Conservation (phyloP, 1,140 invertebrate genomes). For the Platorchestia sp. region DNA sequence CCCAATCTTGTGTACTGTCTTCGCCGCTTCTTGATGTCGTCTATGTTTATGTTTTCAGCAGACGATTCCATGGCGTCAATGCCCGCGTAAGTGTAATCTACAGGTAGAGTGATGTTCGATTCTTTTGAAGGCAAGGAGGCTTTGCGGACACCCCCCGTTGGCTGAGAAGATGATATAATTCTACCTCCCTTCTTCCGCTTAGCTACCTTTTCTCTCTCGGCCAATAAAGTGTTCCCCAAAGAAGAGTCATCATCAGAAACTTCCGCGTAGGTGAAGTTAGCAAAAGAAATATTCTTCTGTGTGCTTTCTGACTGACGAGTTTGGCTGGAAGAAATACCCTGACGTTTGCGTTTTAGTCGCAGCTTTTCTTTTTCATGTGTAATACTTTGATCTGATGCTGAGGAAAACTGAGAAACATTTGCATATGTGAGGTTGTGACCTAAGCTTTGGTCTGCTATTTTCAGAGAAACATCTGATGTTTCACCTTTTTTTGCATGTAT, state of each 20-base stretch:
- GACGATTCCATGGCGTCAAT: neutral
- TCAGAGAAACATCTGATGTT: neutral
- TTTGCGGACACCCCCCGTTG: neutral
- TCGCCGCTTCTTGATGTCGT: neutral
- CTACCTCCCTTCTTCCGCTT: neutral
- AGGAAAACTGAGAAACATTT: neutral
- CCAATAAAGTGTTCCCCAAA: neutral
- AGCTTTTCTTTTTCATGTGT: neutral
- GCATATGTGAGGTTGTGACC: neutral
- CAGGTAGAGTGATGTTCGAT: neutral
- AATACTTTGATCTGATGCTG: neutral
- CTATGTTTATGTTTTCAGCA: neutral
- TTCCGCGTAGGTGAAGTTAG: neutral
- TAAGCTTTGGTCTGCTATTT: neutral
- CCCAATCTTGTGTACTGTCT: neutral
- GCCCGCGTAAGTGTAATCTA: neutral
- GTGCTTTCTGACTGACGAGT: neutral
- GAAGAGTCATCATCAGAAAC: neutral
- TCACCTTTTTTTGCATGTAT: neutral
- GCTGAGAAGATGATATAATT: neutral
- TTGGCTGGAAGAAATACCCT: neutral
- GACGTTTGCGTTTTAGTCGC: neutral
- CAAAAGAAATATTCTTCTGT: neutral
- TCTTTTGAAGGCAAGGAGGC: neutral
- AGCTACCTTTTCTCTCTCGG: neutral